These are phyloP conservation scores for Clitarchus hookeri DNA, from an alignment of 2,888 invertebrate genomes.

Conservation along the genomic window DNA sequence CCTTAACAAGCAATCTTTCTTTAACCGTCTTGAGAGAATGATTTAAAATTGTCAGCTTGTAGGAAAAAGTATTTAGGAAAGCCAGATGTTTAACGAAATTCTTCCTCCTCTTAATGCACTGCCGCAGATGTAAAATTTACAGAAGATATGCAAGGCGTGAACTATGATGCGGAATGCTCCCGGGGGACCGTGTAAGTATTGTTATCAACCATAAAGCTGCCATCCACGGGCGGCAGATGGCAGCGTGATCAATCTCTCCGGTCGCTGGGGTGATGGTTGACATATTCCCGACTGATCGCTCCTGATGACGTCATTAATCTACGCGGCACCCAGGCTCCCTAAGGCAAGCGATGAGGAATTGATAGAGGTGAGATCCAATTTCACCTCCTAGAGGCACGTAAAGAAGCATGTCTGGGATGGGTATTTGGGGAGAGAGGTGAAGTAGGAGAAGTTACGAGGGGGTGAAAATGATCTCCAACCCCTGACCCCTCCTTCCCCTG, in stretches of 20 bases:
- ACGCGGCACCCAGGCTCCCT: not conserved
- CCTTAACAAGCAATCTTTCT: no score
- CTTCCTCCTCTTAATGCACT: not conserved
- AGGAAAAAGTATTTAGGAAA: no score
- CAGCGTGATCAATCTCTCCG: not conserved
- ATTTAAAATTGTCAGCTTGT: no score
- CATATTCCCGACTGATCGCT: constrained; percentile 16
- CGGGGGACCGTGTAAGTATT: not conserved
- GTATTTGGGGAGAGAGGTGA: not conserved
- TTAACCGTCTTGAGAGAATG: no score
- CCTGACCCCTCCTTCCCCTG: not conserved
- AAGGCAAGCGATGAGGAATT: constrained; percentile 24
- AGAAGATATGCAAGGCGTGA: not conserved
- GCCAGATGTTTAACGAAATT: no score
- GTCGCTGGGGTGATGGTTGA: not conserved
- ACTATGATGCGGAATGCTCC: not conserved
- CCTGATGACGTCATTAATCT: constrained; percentile 26
- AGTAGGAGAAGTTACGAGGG: not conserved
- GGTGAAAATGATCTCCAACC: not conserved
- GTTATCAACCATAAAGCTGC: constrained; percentile 5
- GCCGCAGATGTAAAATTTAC: not conserved
- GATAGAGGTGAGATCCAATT: constrained; percentile 19
- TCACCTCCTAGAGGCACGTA: constrained; percentile 6
- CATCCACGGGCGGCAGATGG: not conserved
- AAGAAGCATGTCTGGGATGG: constrained; percentile 3